phyloP scores from a whole-genome alignment of 2,888 invertebrate genomes.

The Drosophila mulleri region DNA sequence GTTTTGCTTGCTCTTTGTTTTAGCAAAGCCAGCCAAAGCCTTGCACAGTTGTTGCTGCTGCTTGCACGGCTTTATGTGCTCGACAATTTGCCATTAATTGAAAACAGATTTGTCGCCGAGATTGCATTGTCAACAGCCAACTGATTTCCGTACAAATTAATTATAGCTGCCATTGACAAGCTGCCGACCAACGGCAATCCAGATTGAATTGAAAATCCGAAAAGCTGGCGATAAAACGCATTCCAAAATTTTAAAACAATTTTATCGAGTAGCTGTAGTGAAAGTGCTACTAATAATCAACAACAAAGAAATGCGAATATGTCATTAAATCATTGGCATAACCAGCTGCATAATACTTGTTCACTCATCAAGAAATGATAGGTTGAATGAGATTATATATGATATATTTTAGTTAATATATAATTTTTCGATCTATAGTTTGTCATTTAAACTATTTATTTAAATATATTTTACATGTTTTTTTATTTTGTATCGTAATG shows the following conservation, averaged over 20 bases:
- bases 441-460: too few relatives aligned
- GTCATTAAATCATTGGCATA: background rate
- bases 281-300: slow-evolving; percentile 30
- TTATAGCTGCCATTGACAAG: slow-evolving; percentile 72
- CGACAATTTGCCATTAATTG: slow-evolving; percentile 78
- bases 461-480: too few relatives aligned
- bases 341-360: background rate
- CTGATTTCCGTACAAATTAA: slow-evolving; percentile 75
- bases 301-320: slow-evolving; percentile 15
- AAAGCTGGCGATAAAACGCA: slow-evolving; percentile 23
- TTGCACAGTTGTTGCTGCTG: slow-evolving; percentile 12
- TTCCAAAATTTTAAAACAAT: slow-evolving; percentile 42
- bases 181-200: slow-evolving; percentile 7
- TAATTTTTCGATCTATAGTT: too few relatives aligned
- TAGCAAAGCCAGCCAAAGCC: slow-evolving; percentile 25
- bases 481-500: too few relatives aligned
- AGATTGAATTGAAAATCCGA: slow-evolving; percentile 15
- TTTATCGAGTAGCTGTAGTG: slow-evolving; percentile 46
- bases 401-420: too few relatives aligned
- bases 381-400: too few relatives aligned
- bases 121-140: slow-evolving; percentile 77
- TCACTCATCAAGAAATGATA: background rate
- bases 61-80: slow-evolving; percentile 57
- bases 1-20: slow-evolving; percentile 27
- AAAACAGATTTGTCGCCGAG: slow-evolving; percentile 75